These are phyloP conservation scores for Corella eumyota DNA, from an alignment of 23 tunicate species.

Conservation along the genomic window DNA sequence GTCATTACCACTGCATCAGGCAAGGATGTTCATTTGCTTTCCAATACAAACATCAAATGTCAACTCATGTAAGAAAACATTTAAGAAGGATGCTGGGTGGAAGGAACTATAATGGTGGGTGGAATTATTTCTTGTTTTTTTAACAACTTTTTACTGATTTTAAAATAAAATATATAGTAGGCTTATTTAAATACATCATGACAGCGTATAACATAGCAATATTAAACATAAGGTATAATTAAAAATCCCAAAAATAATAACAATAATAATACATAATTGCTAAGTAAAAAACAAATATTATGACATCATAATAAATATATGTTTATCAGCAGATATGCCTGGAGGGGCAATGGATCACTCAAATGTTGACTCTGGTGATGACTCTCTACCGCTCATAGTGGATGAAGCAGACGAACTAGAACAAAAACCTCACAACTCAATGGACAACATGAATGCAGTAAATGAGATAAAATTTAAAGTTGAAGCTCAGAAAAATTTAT, in stretches of 20 bases:
- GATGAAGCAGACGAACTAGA: conserved; percentile 77
- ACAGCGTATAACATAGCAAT: no score
- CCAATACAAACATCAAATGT: conserved; percentile 86
- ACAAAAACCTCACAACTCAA: conserved; percentile 44
- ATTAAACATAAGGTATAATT: no score
- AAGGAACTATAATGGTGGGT: conserved; percentile 11
- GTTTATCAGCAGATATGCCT: not conserved
- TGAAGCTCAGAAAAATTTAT: no score
- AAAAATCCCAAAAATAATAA: no score
- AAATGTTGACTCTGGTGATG: conserved; percentile 85
- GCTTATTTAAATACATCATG: no score
- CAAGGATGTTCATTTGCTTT: conserved; percentile 58
- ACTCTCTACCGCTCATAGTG: conserved; percentile 70
- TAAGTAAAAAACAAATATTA: no score
- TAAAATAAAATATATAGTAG: no score
- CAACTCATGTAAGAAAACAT: conserved; percentile 75
- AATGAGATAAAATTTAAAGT: no score
- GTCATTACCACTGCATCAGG: conserved; percentile 78
- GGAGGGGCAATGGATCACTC: conserved; percentile 33
- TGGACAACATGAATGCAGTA: conserved; percentile 11
- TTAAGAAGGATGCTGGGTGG: conserved; percentile 25
- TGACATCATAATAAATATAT: no score
- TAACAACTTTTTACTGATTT: not conserved
- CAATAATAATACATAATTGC: no score
- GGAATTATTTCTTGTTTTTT: not conserved